phyloP scores from a whole-genome alignment of 1,140 invertebrate species.

The Leptinotarsa undecemlineata region DNA sequence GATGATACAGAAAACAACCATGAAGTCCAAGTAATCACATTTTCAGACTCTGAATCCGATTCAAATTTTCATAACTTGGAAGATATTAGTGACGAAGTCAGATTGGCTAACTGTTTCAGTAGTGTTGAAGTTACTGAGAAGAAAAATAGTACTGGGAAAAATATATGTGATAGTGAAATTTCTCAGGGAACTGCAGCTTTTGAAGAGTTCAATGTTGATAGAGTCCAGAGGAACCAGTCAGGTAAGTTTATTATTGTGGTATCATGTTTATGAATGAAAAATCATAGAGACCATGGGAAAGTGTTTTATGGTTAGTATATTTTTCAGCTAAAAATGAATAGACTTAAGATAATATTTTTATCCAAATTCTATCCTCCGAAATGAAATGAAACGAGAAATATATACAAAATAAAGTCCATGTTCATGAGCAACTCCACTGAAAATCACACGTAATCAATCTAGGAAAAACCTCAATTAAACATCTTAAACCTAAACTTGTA shows the following conservation, averaged over 20 bases:
- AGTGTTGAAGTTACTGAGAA: not conserved
- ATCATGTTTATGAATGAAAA: not conserved
- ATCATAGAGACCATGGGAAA: not conserved
- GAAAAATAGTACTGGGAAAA: not conserved
- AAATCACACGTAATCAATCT: too few species aligned
- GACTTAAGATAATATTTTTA: too few species aligned
- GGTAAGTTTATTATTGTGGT: constrained; percentile 12
- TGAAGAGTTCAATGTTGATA: constrained; percentile 21
- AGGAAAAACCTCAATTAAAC: too few species aligned
- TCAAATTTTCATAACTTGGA: constrained; percentile 21
- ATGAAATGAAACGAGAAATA: too few species aligned
- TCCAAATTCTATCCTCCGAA: too few species aligned
- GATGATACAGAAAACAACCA: not conserved
- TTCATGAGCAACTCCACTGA: too few species aligned
- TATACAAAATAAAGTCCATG: too few species aligned
- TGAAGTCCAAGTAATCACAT: constrained; percentile 19
- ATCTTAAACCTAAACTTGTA: too few species aligned
- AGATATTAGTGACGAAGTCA: constrained; percentile 1
- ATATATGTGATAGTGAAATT: not conserved
- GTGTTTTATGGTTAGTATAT: too few species aligned
- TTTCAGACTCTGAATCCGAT: constrained; percentile 29
- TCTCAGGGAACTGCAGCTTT: not conserved
- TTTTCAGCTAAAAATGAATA: too few species aligned
- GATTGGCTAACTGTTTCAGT: constrained; percentile 23
- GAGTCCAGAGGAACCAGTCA: constrained; percentile 24